Base-by-base conservation (phyloP, 2,113 vertebrate species). In the Smithornis capensis region DNA sequence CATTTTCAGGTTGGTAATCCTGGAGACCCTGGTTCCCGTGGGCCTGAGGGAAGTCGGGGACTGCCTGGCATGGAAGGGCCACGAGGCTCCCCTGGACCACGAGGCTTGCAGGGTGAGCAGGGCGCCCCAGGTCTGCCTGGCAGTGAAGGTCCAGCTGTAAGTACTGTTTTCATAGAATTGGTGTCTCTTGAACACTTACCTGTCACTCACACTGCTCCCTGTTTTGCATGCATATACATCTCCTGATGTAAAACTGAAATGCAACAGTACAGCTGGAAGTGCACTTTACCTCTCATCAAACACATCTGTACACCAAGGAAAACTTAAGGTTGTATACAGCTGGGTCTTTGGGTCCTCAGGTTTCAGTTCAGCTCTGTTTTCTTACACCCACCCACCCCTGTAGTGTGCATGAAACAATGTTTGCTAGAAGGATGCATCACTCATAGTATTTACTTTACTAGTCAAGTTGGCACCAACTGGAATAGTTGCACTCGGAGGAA, bases 31-130 rank as follows among this genome's bases (percentile, higher is more conserved):
- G 99, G 99, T 35, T 98, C 97, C 82, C 98, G 98, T 53, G 99
- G 99, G 5, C 98, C 99, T 2, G 99, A 99, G 97, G 99, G 99
- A 78, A 97, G 90, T 86, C 98, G 99, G 59, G 99, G 99, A 5
- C 98, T 99, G 95, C 98, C 99, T 57, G 99, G 99, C 31, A 97
- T 98, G 17, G 99, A 99, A 94, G 99, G 99, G 33, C 98, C 98
- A 2, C 92, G 97, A 28, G 99, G 99, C 25, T 96, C 98, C 7
- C 97, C 98, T 28, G 99, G 99, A 37, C 99, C 99, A 0, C 97
- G 99, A 35, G 99, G 99, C 22, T 97, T 99, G 98, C 99, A 99
- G 96, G 99, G 99, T 6, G 98, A 99, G 86, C 99, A 99, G 84
- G 99, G 99, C 42, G 92, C 92, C 57, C 98, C 98, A 4, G 99